phyloP scores from a whole-genome alignment of 2,888 invertebrate genomes.

The Isotomurus palustris region DNA sequence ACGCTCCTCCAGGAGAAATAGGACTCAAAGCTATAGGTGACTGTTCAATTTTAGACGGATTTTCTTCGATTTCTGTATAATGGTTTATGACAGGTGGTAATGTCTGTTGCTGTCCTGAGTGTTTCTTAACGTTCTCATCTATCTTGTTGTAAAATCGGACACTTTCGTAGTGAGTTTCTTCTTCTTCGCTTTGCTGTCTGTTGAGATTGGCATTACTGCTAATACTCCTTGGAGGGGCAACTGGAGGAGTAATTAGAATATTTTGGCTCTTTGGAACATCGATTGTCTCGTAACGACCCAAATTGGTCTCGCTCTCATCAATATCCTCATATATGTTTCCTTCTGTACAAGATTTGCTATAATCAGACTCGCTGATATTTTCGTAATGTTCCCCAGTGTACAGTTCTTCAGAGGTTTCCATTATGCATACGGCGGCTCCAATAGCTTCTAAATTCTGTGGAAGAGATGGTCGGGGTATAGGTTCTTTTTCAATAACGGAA shows the following conservation, averaged over 20 bases:
- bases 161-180: slow-evolving; percentile 27
- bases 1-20: neutral
- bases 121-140: slow-evolving; percentile 24
- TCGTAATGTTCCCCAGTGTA: slow-evolving; percentile 34
- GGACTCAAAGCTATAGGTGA: neutral
- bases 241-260: neutral
- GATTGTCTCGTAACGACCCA: slow-evolving; percentile 35
- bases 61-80: slow-evolving; percentile 39
- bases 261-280: slow-evolving; percentile 17
- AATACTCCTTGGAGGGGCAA: neutral
- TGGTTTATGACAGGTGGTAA: slow-evolving; percentile 28
- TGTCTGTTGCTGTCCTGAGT: slow-evolving; percentile 14
- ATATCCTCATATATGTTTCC: slow-evolving; percentile 45
- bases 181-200: neutral
- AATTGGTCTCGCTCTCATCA: slow-evolving; percentile 16
- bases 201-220: neutral
- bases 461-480: too few relatives aligned
- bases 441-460: too few relatives aligned
- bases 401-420: too few relatives aligned
- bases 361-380: slow-evolving; percentile 37
- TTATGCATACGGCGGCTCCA: too few relatives aligned
- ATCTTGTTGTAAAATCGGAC: slow-evolving; percentile 17
- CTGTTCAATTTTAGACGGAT: neutral
- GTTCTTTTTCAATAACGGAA: too few relatives aligned
- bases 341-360: slow-evolving; percentile 14